Evolutionary conservation across 2,113 vertebrate genomes (phyloP).

Genomic region (Anoplopoma fimbria): DNA sequence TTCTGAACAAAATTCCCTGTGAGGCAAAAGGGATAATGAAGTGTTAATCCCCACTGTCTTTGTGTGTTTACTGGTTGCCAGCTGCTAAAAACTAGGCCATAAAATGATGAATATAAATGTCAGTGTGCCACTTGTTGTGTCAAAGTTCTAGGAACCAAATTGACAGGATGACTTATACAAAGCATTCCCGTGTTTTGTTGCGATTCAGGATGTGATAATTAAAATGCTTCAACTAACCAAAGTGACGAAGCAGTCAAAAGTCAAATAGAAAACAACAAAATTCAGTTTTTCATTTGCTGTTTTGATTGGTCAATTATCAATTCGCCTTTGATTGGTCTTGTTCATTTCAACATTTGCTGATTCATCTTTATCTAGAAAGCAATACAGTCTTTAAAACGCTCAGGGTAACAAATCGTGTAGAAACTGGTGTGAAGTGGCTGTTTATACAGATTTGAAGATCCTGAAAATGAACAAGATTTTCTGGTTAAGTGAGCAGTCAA

Average conservation of each 20-base stretch:
- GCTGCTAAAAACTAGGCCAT: neutral
- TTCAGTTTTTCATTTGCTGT: neutral
- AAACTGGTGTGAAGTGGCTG: neutral
- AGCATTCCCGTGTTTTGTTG: slow-evolving; percentile 30
- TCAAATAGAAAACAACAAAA: neutral
- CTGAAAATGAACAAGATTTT: neutral
- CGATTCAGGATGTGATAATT: slow-evolving; percentile 19
- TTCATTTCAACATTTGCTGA: neutral
- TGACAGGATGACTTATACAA: neutral
- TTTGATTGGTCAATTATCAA: neutral
- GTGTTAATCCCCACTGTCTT: neutral
- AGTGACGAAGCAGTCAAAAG: neutral
- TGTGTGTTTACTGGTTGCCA: neutral
- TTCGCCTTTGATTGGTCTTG: neutral
- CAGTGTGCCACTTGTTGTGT: neutral
- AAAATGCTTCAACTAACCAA: neutral
- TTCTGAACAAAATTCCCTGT: slow-evolving; percentile 28
- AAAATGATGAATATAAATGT: neutral
- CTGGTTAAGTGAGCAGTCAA: neutral
- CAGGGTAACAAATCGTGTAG: neutral
- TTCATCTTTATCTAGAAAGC: neutral
- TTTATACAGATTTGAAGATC: neutral
- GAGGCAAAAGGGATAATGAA: slow-evolving; percentile 16
- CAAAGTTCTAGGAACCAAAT: slow-evolving; percentile 13
- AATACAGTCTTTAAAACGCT: neutral